Evolutionary conservation across 1,140 invertebrate species (phyloP).

Genomic region (Calycopis cecrops): DNA sequence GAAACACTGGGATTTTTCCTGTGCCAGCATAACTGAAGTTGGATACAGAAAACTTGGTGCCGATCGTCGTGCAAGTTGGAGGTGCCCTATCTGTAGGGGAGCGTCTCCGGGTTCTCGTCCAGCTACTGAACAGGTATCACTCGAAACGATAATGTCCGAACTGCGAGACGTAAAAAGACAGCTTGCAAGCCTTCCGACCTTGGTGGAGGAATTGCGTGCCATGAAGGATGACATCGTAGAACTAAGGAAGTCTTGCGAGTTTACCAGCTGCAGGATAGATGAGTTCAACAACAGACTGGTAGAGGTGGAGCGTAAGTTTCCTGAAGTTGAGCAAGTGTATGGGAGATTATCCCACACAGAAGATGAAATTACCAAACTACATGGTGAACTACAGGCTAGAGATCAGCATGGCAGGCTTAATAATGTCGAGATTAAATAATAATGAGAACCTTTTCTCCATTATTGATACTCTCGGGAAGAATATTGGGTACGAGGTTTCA

Average conservation of each 20-base stretch:
- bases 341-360: neutral
- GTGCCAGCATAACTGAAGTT: conserved; percentile 22
- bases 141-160: conserved; percentile 13
- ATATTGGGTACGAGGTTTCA: conserved; percentile 4
- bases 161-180: neutral
- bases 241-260: neutral
- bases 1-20: conserved; percentile 22
- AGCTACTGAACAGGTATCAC: neutral
- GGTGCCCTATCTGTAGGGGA: conserved; percentile 19
- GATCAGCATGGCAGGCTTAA: conserved; percentile 19
- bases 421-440: conserved; percentile 17
- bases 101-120: neutral
- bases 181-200: neutral
- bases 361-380: neutral
- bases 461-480: conserved; percentile 11
- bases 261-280: neutral
- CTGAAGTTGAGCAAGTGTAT: neutral
- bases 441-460: conserved; percentile 16
- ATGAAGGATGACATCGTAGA: conserved; percentile 1
- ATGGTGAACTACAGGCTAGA: neutral
- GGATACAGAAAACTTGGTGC: conserved; percentile 22
- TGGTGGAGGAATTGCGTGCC: neutral
- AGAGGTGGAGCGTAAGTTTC: neutral
- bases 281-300: neutral
- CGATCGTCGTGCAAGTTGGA: conserved; percentile 22